phyloP scores from a whole-genome alignment of 53 echinoderm and acorn worm genomes.

The Zoroaster sp. region DNA sequence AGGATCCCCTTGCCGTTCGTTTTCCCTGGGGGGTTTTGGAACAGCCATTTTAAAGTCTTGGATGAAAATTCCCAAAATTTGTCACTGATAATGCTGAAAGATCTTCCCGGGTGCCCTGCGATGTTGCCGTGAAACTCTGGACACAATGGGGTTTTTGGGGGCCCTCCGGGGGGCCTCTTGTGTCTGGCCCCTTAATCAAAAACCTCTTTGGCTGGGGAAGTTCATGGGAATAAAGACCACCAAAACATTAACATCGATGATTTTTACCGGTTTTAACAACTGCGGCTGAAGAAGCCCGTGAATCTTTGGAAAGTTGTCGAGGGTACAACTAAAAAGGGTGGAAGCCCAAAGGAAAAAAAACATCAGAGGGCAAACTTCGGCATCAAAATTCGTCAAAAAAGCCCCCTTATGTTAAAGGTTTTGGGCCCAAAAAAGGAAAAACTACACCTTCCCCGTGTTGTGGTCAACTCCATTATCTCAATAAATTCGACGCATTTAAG shows the following conservation, averaged over 20 bases:
- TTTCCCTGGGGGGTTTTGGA: slow-evolving; percentile 37
- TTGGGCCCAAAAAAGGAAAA: background rate
- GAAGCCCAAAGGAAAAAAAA: background rate
- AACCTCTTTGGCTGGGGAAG: slow-evolving; percentile 28
- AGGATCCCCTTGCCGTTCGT: slow-evolving; percentile 7
- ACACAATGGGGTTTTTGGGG: slow-evolving; percentile 31
- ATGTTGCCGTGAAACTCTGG: too few relatives aligned
- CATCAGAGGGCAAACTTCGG: background rate
- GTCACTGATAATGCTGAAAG: background rate
- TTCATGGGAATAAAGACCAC: background rate
- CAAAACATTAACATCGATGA: slow-evolving; percentile 9
- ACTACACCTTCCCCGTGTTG: background rate
- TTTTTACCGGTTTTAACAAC: slow-evolving; percentile 10
- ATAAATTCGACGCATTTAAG: background rate
- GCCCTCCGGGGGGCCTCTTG: background rate
- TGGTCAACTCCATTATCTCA: too few relatives aligned
- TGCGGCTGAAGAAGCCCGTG: slow-evolving; percentile 49
- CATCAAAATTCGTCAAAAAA: background rate
- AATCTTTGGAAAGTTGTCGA: slow-evolving; percentile 21
- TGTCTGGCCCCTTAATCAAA: slow-evolving; percentile 30
- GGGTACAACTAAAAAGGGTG: background rate
- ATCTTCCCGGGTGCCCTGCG: slow-evolving; percentile 49
- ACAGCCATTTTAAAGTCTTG: slow-evolving; percentile 45
- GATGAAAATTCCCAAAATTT: slow-evolving; percentile 40
- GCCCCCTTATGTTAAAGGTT: background rate